Conservation (phyloP, 2,113 vertebrate genomes). For the Nothocercus nigrocapillus region DNA sequence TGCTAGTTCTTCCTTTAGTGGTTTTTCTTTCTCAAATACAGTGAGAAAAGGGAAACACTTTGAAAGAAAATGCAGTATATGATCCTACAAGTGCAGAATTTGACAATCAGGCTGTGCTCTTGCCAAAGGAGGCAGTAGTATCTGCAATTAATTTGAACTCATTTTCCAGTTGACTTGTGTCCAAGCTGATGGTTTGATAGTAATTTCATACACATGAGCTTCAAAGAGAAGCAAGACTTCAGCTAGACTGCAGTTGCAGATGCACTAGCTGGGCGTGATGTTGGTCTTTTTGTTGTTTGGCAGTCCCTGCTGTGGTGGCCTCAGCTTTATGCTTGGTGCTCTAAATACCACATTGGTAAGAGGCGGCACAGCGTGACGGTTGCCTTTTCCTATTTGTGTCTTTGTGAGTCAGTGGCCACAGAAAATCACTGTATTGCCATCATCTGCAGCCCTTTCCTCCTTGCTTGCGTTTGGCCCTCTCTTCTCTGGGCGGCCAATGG, state of each 20-base stretch:
- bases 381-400: fast-evolving
- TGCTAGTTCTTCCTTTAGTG: not conserved
- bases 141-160: conserved; percentile 22
- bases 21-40: not conserved
- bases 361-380: not conserved
- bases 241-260: not conserved
- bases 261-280: not conserved
- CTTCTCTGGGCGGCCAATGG: not conserved
- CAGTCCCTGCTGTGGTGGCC: not conserved
- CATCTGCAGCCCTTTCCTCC: not conserved
- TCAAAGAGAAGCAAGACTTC: conserved; percentile 6
- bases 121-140: not conserved
- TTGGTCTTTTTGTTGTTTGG: not conserved
- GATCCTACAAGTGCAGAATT: not conserved
- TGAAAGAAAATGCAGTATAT: not conserved
- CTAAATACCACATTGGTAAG: not conserved
- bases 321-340: not conserved
- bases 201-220: not conserved
- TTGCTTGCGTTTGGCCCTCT: not conserved
- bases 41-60: not conserved
- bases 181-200: conserved; percentile 5
- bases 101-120: not conserved
- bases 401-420: not conserved
- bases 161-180: not conserved
- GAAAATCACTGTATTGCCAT: not conserved